phyloP scores from a whole-genome alignment of 2,888 invertebrate species.

The Cantharis rustica region DNA sequence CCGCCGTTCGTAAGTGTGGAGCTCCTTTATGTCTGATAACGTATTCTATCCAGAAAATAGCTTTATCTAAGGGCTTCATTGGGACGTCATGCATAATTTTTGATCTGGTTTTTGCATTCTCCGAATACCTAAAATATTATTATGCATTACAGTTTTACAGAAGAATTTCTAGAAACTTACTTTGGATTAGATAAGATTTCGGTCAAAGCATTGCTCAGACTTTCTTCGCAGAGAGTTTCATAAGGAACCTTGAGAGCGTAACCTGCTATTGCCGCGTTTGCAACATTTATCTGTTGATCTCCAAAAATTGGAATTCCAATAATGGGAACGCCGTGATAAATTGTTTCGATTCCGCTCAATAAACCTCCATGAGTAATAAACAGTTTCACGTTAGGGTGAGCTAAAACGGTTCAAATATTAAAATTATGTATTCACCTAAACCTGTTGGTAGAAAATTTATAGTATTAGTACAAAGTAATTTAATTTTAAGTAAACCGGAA shows the following conservation, averaged over 20 bases:
- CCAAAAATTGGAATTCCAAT: constrained; percentile 7
- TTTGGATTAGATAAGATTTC: constrained; percentile 49
- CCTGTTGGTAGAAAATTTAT: too few relatives aligned
- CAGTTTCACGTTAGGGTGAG: background rate
- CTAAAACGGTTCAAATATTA: background rate
- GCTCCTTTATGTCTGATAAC: constrained; percentile 41
- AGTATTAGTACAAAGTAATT: too few relatives aligned
- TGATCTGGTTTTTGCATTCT: constrained; percentile 36
- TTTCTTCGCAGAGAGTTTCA: constrained; percentile 52
- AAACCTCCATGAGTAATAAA: constrained; percentile 7
- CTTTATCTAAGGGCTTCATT: constrained; percentile 38
- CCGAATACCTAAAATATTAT: constrained; percentile 35
- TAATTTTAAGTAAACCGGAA: background rate
- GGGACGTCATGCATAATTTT: constrained; percentile 37
- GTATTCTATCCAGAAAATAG: constrained; percentile 42
- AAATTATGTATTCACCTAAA: background rate
- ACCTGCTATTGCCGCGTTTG: constrained; percentile 41
- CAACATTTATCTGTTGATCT: constrained; percentile 21
- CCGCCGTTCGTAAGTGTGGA: constrained; percentile 35
- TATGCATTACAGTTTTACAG: background rate
- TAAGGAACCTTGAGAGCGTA: constrained; percentile 50
- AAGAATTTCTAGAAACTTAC: constrained; percentile 21
- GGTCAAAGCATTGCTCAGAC: constrained; percentile 48
- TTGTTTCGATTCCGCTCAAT: constrained; percentile 7
- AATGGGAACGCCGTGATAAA: constrained; percentile 12